Conservation (phyloP, 2,888 invertebrate species). For the Elysia crispata region DNA sequence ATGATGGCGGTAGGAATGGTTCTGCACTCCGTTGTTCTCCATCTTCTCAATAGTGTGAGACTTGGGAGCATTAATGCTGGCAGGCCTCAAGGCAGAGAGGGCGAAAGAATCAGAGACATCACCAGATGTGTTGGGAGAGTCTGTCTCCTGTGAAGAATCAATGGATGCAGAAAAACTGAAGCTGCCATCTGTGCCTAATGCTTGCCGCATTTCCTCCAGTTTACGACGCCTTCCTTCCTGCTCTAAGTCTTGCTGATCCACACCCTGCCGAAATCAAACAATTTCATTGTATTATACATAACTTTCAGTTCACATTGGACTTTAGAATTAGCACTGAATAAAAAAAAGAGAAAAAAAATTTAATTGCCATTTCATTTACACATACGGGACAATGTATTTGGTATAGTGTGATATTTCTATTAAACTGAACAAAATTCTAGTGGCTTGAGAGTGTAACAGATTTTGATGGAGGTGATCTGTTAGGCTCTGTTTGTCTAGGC, state of each 20-base stretch:
- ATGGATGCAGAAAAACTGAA: slow-evolving; percentile 48
- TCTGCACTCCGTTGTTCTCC: slow-evolving; percentile 50
- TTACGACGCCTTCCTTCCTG: slow-evolving; percentile 62
- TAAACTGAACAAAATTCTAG: too few relatives aligned
- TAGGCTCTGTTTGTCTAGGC: too few relatives aligned
- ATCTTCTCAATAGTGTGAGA: slow-evolving; percentile 58
- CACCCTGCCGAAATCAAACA: slow-evolving; percentile 51
- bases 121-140: slow-evolving; percentile 49
- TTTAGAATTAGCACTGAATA: neutral
- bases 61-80: slow-evolving; percentile 39
- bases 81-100: slow-evolving; percentile 20
- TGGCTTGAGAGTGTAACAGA: too few relatives aligned
- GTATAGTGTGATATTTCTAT: too few relatives aligned
- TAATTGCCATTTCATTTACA: neutral
- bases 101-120: slow-evolving; percentile 51
- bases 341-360: neutral
- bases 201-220: slow-evolving; percentile 65
- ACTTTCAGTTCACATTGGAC: neutral
- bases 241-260: slow-evolving; percentile 57
- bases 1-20: slow-evolving; percentile 45
- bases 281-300: neutral
- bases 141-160: slow-evolving; percentile 54
- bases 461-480: too few relatives aligned
- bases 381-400: neutral
- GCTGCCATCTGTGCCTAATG: slow-evolving; percentile 58